Conservation (phyloP, 2,888 invertebrate species). For the Eupithecia inturbata region DNA sequence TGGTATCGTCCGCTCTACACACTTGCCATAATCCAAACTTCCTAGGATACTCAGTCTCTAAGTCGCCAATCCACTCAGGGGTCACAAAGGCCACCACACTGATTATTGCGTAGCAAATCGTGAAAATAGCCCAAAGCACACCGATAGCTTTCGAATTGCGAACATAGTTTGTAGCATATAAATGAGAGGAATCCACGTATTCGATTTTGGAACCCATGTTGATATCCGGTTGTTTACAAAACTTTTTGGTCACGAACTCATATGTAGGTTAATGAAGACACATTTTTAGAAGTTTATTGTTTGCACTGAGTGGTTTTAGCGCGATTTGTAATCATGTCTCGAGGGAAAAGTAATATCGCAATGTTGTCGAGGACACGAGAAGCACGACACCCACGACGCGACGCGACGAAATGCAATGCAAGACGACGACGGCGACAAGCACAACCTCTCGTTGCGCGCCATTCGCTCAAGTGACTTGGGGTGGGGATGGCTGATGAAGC, state of each 20-base stretch:
- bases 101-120: constrained; percentile 98
- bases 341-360: constrained; percentile 57
- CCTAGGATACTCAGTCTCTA: constrained; percentile 93
- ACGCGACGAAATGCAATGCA: constrained; percentile 55
- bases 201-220: constrained; percentile 96
- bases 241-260: constrained; percentile 50
- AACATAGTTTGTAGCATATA: constrained; percentile 95
- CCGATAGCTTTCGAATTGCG: constrained; percentile 97
- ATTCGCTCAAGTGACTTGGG: constrained; percentile 63
- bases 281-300: constrained; percentile 53
- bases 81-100: constrained; percentile 97
- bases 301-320: constrained; percentile 49
- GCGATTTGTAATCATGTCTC: constrained; percentile 63
- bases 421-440: constrained; percentile 47
- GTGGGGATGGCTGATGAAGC: constrained; percentile 77
- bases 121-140: constrained; percentile 98
- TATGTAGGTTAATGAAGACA: constrained; percentile 55
- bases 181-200: constrained; percentile 95
- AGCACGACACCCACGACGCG: constrained; percentile 74
- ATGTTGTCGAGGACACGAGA: constrained; percentile 66
- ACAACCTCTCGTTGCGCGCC: constrained; percentile 76
- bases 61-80: constrained; percentile 95
- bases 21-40: constrained; percentile 96
- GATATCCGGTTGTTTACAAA: constrained; percentile 64
- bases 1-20: constrained; percentile 90